These are phyloP conservation scores for Saguinus midas DNA, from an alignment of 2,113 vertebrate species.

Conservation along the genomic window DNA sequence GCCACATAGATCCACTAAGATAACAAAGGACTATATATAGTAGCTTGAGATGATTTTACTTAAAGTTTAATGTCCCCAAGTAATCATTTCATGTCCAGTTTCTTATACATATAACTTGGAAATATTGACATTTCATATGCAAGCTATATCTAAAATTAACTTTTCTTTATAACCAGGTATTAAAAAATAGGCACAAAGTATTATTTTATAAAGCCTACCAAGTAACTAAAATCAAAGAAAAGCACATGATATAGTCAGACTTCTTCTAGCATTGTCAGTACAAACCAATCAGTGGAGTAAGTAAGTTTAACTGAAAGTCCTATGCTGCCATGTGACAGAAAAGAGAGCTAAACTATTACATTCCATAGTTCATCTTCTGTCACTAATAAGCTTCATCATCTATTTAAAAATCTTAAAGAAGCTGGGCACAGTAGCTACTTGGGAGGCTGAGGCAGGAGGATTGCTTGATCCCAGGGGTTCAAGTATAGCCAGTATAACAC, in stretches of 20 bases:
- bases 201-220: not conserved
- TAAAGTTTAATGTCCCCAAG: constrained; percentile 35
- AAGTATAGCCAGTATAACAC: not conserved
- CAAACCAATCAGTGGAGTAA: not conserved
- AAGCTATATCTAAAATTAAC: not conserved
- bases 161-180: constrained; percentile 1
- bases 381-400: not conserved
- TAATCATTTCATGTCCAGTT: constrained; percentile 13
- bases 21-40: constrained; percentile 12
- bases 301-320: not conserved
- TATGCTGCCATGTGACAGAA: not conserved
- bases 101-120: constrained; percentile 14
- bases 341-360: not conserved
- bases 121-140: constrained; percentile 39
- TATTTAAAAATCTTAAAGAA: not conserved
- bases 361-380: not conserved
- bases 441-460: not conserved
- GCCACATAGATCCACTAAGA: constrained; percentile 34
- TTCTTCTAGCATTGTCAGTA: not conserved
- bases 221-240: constrained; percentile 42
- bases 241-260: not conserved
- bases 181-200: not conserved
- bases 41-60: constrained; percentile 7
- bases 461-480: not conserved
- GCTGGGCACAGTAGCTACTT: not conserved